These are phyloP conservation scores for Rhogogaster chlorosoma DNA, from an alignment of 2,888 invertebrate species.

Conservation along the genomic window DNA sequence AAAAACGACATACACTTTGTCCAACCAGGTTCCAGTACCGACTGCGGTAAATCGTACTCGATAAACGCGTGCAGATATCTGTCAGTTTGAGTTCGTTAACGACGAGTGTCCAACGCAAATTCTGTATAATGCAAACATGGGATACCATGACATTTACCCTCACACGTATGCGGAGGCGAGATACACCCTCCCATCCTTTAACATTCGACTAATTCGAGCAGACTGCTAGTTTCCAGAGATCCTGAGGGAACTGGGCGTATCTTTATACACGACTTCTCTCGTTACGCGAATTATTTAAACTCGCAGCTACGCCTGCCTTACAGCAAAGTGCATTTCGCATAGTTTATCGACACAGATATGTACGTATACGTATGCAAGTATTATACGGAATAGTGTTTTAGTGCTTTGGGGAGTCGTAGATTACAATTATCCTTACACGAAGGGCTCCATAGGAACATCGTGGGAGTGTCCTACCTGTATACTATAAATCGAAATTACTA, in stretches of 20 bases:
- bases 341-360: conserved; percentile 64
- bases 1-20: background rate
- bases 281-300: conserved; percentile 50
- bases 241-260: conserved; percentile 39
- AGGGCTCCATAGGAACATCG: conserved; percentile 64
- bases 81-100: conserved; percentile 48
- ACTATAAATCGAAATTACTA: conserved; percentile 2
- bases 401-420: conserved; percentile 68
- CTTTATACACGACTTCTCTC: conserved; percentile 48
- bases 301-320: conserved; percentile 24
- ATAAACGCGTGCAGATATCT: conserved; percentile 43
- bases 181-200: conserved; percentile 14
- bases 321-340: conserved; percentile 59
- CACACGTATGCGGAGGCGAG: background rate
- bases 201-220: conserved; percentile 58
- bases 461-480: conserved; percentile 64
- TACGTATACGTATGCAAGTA: background rate
- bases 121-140: conserved; percentile 39
- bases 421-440: conserved; percentile 75
- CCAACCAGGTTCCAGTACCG: background rate
- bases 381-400: background rate
- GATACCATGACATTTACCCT: background rate
- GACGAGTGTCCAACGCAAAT: conserved; percentile 41
- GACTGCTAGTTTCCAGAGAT: background rate
- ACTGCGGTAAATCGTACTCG: conserved; percentile 1